These are phyloP conservation scores for Acrossocheilus fasciatus DNA, from an alignment of 2,797 vertebrate genomes.

Conservation along the genomic window DNA sequence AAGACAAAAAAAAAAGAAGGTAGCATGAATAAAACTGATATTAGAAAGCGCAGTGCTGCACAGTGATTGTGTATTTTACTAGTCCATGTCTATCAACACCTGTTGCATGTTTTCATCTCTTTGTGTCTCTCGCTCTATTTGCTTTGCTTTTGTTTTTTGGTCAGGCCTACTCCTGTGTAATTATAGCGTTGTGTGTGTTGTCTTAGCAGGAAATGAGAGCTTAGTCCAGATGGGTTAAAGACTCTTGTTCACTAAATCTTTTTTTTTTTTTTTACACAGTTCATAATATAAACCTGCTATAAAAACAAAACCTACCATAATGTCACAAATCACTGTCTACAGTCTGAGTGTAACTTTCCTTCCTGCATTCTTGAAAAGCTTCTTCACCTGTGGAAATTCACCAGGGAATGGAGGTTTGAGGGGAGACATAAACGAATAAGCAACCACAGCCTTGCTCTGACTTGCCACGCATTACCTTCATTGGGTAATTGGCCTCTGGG, in stretches of 20 bases:
- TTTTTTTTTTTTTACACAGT: too few relatives aligned
- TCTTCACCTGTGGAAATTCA: conserved; percentile 42
- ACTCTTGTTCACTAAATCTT: conserved; percentile 22
- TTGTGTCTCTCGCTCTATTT: conserved; percentile 76
- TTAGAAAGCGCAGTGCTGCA: background rate
- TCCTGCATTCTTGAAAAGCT: conserved; percentile 26
- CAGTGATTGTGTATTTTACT: conserved; percentile 35
- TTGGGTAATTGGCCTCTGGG: conserved; percentile 81
- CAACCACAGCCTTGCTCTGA: conserved; percentile 79
- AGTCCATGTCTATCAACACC: conserved; percentile 57
- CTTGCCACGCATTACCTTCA: conserved; percentile 77
- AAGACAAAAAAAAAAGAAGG: background rate
- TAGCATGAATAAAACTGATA: background rate
- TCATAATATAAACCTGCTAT: background rate
- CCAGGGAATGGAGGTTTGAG: conserved; percentile 46
- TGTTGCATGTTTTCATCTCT: conserved; percentile 61
- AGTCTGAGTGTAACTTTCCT: conserved; percentile 14
- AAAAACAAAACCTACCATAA: background rate
- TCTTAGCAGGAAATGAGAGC: conserved; percentile 79
- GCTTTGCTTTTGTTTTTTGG: conserved; percentile 71
- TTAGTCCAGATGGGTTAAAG: conserved; percentile 76
- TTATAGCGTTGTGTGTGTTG: conserved; percentile 80
- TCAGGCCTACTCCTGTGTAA: conserved; percentile 75
- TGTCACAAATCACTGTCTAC: conserved; percentile 14
- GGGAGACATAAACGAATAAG: conserved; percentile 66